phyloP scores from a whole-genome alignment of 2,888 invertebrate species.

The Steinernema hermaphroditum region DNA sequence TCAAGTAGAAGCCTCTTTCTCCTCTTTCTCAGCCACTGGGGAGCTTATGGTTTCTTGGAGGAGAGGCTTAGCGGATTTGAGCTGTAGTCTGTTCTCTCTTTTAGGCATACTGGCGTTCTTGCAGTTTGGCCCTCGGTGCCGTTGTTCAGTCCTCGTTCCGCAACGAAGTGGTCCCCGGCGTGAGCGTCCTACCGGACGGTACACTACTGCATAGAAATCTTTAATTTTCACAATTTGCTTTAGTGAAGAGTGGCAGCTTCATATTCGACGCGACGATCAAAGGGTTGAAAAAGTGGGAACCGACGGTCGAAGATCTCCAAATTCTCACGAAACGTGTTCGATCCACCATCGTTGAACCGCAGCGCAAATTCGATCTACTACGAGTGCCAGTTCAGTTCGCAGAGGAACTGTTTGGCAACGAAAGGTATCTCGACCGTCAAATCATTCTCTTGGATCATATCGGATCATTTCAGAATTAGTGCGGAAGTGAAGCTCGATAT shows the following conservation, averaged over 20 bases:
- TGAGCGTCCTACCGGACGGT: conserved; percentile 4
- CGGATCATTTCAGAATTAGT: not conserved
- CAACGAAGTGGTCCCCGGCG: not conserved
- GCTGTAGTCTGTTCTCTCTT: not conserved
- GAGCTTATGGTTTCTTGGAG: not conserved
- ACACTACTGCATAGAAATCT: not conserved
- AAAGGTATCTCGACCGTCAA: not conserved
- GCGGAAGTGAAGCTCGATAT: conserved; percentile 58
- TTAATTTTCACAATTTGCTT: not conserved
- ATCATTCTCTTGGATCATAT: too few species aligned
- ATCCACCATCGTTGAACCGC: not conserved
- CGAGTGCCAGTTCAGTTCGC: not conserved
- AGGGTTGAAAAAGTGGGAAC: conserved; percentile 20
- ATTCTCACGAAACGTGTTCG: conserved; percentile 11
- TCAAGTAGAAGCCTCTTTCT: not conserved
- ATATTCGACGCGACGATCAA: conserved; percentile 5
- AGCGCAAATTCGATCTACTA: conserved; percentile 2
- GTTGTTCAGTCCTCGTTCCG: conserved; percentile 23
- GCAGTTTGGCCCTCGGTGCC: not conserved
- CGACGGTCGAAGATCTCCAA: conserved; percentile 1
- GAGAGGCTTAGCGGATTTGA: too few species aligned
- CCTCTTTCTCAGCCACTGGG: not conserved
- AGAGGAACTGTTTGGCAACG: not conserved
- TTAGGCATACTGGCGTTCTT: conserved; percentile 11
- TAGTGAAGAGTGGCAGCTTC: not conserved